Base-by-base conservation (phyloP, 2,797 vertebrate genomes). In the Gymnothorax javanicus region DNA sequence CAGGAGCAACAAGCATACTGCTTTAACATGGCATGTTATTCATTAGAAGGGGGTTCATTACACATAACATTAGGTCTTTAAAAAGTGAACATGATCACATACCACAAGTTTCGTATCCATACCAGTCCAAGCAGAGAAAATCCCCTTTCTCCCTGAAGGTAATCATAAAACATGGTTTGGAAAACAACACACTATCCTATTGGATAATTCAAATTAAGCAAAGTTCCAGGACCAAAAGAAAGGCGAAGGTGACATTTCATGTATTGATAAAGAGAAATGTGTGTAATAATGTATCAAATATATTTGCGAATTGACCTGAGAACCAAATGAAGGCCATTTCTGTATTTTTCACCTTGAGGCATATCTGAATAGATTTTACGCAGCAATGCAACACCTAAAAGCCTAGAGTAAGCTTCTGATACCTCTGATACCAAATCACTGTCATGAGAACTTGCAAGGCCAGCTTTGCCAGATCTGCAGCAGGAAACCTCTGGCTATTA, bases 31-130 rank as follows among this genome's bases (percentile, higher is more conserved):
- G 64, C 86, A 83, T 86, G 83, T 85, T 92, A 91, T 88, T 90
- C 89, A 90, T 93, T 88, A 90, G 69, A 81, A 73, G 81, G 87
- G 87, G n/a, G 84, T 85, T 90, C 88, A 90, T 90, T 89, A 91
- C 89, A 89, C 90, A 92, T 90, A 91, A 89, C 59, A 73, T 89
- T 23, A 87, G 89, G 88, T 86, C 89, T 92, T 92, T 90, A 93
- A 94, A 89, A 91, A 77, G 89, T 91, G 90, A 91, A 93, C 90
- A 89, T 91, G 92, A 93, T 94, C 88, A 12, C 90, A 33, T 33
- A 86, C 91, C 91, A 94, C 90, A 92, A 82, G 88, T 92, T 94
- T 93, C 91, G 93, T 93, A 95, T 94, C 91, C 92, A 92, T 88
- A 79, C 71, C 82, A 71, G 86, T 89, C 89, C 88, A 91, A 91